phyloP scores from a whole-genome alignment of 2,888 invertebrate genomes.

The Ophion ventricosus region DNA sequence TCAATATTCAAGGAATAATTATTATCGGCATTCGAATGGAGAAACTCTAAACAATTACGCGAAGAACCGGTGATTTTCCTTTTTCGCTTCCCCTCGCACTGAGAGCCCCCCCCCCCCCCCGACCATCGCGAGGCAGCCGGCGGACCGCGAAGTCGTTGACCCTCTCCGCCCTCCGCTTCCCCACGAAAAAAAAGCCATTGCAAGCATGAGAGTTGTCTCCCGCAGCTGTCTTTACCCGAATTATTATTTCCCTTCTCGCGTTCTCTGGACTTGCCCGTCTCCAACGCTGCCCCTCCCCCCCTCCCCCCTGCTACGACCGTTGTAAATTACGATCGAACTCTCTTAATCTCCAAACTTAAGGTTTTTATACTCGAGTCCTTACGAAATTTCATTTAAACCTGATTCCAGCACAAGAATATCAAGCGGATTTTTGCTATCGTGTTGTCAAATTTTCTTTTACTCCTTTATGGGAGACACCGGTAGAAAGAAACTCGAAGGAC shows the following conservation, averaged over 20 bases:
- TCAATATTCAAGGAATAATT: neutral
- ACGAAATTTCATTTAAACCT: neutral
- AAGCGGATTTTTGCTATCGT: neutral
- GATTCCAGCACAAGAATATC: neutral
- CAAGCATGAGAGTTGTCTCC: constrained; percentile 44
- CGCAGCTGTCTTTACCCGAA: constrained; percentile 54
- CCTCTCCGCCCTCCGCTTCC: constrained; percentile 17
- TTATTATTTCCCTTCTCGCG: constrained; percentile 40
- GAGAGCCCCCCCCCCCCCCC: constrained; percentile 5
- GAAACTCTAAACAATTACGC: constrained; percentile 12
- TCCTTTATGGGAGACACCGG: neutral
- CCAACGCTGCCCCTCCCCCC: neutral
- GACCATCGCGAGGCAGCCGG: constrained; percentile 50
- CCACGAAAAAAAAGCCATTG: constrained; percentile 63
- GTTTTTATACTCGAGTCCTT: neutral
- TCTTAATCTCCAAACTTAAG: neutral
- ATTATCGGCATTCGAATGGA: constrained; percentile 19
- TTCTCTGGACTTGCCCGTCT: neutral
- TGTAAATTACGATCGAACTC: neutral
- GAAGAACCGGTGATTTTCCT: constrained; percentile 39
- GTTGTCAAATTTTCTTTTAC: neutral
- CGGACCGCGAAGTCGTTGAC: constrained; percentile 55
- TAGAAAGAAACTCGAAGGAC: constrained; percentile 8
- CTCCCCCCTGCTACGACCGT: too few species aligned
- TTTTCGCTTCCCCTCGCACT: neutral